Conservation (phyloP, 2,888 invertebrate species). For the Idaea aversata region DNA sequence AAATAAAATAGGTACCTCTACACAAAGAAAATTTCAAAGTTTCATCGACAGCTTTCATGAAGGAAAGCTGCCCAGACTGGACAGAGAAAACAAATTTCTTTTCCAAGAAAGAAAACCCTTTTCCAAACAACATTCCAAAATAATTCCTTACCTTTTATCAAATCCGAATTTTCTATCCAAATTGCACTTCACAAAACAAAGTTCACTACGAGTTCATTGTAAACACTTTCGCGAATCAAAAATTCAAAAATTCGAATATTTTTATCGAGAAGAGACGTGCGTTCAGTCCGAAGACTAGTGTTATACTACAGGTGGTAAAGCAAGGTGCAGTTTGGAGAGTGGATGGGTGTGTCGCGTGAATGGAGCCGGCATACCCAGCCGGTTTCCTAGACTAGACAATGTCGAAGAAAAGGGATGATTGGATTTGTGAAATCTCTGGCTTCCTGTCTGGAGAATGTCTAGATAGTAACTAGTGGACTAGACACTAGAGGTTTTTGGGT, state of each 20-base stretch:
- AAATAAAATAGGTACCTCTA: neutral
- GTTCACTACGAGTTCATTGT: slow-evolving; percentile 21
- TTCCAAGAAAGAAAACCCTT: slow-evolving; percentile 9
- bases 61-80: neutral
- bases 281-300: slow-evolving; percentile 56
- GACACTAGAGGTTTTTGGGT: too few species aligned
- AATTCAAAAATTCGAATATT: slow-evolving; percentile 4
- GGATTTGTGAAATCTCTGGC: slow-evolving; percentile 36
- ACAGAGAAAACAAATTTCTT: slow-evolving; percentile 1
- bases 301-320: slow-evolving; percentile 54
- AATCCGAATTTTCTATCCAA: slow-evolving; percentile 4
- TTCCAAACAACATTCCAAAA: neutral
- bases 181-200: slow-evolving; percentile 19
- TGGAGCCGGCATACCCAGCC: slow-evolving; percentile 31
- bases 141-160: neutral
- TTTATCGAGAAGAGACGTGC: slow-evolving; percentile 40
- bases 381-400: slow-evolving; percentile 6
- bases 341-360: slow-evolving; percentile 44
- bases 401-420: slow-evolving; percentile 32
- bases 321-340: slow-evolving; percentile 42
- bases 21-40: neutral
- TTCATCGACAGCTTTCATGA: neutral
- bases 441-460: slow-evolving; percentile 23
- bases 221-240: slow-evolving; percentile 19
- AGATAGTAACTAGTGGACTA: neutral